phyloP scores from a whole-genome alignment of 2,888 invertebrate species.

The Tholera decimalis region DNA sequence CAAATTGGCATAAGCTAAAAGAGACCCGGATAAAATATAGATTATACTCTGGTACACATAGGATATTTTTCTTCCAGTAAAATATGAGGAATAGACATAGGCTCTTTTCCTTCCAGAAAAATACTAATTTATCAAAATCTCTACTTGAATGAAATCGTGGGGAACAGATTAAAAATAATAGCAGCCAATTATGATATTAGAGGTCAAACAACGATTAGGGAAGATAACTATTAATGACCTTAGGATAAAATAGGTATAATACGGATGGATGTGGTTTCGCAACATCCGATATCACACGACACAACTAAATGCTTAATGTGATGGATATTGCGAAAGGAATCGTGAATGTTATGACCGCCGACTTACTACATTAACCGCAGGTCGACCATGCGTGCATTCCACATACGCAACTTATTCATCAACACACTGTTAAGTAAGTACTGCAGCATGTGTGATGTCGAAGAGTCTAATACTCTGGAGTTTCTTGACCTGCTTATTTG shows the following conservation, averaged over 20 bases:
- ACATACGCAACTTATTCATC: conserved; percentile 64
- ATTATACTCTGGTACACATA: too few species aligned
- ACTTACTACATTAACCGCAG: conserved; percentile 59
- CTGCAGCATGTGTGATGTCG: conserved; percentile 24
- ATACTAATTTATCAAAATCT: too few species aligned
- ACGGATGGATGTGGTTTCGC: conserved; percentile 51
- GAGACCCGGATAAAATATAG: too few species aligned
- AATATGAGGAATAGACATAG: too few species aligned
- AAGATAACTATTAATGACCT: conserved; percentile 42
- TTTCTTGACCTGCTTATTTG: conserved; percentile 23
- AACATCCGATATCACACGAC: conserved; percentile 51
- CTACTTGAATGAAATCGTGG: too few species aligned
- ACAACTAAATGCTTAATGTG: conserved; percentile 57
- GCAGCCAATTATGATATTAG: conserved; percentile 22
- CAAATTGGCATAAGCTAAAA: too few species aligned
- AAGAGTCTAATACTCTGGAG: conserved; percentile 19
- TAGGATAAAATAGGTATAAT: conserved; percentile 41
- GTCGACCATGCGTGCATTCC: conserved; percentile 64
- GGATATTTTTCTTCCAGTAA: too few species aligned
- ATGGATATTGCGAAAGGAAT: conserved; percentile 63
- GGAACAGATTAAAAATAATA: conserved; percentile 19
- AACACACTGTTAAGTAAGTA: too few species aligned
- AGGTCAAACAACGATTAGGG: conserved; percentile 46
- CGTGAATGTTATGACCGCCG: conserved; percentile 53
- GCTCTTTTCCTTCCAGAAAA: too few species aligned